phyloP scores from a whole-genome alignment of 2,797 vertebrate species.

The Garrulus glandarius region DNA sequence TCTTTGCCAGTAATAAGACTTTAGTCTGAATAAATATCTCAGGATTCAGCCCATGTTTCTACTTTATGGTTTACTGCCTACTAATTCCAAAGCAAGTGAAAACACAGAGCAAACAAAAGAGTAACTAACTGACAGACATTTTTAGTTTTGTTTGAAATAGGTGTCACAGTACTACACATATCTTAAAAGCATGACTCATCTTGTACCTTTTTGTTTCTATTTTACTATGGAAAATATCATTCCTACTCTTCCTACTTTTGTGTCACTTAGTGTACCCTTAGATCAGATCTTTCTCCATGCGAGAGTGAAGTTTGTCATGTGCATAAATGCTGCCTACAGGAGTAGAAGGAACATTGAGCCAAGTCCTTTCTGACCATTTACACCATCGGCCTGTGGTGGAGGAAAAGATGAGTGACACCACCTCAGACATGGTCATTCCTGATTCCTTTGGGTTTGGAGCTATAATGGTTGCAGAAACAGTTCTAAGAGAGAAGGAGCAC shows the following conservation, averaged over 20 bases:
- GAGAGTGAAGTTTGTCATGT: not conserved
- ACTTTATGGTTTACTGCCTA: not conserved
- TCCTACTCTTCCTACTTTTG: not conserved
- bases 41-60: not conserved
- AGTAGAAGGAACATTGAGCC: not conserved
- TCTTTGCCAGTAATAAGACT: not conserved
- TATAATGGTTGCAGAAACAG: not conserved
- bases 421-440: not conserved
- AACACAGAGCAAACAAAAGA: not conserved
- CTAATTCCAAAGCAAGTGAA: not conserved
- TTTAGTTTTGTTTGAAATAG: not conserved
- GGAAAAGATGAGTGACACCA: not conserved
- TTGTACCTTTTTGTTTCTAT: not conserved
- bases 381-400: not conserved
- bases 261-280: not conserved
- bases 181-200: not conserved
- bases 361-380: not conserved
- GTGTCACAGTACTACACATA: not conserved
- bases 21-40: not conserved
- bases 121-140: not conserved
- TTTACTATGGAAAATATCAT: not conserved
- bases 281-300: not conserved
- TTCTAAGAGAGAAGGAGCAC: not conserved
- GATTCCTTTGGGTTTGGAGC: not conserved
- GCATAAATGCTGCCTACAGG: not conserved